phyloP scores from a whole-genome alignment of 2,888 invertebrate genomes.

The Smittia sp. region DNA sequence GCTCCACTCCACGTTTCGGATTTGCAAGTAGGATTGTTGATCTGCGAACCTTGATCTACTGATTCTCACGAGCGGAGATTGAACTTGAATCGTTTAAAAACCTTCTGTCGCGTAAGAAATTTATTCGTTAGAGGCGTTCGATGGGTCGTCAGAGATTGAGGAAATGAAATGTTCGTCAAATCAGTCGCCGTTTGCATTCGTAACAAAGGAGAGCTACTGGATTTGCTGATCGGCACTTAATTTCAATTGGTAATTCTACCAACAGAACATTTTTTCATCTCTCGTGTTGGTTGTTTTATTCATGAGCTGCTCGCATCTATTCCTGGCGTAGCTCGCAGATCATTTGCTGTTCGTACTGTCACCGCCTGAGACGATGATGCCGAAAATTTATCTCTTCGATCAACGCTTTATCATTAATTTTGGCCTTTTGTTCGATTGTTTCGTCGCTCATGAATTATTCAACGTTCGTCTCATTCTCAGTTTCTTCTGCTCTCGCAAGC shows the following conservation, averaged over 20 bases:
- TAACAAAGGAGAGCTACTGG: slow-evolving; percentile 7
- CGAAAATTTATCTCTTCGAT: slow-evolving; percentile 11
- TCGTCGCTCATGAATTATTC: slow-evolving; percentile 15
- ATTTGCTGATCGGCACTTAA: background rate
- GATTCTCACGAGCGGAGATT: background rate
- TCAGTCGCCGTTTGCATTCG: background rate
- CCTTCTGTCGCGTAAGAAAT: background rate
- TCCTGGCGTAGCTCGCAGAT: too few species aligned
- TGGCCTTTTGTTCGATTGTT: slow-evolving; percentile 11
- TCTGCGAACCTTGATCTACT: slow-evolving; percentile 3
- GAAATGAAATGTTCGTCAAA: background rate
- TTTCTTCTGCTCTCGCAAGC: background rate
- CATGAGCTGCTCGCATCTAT: too few species aligned
- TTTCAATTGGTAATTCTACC: slow-evolving; percentile 9
- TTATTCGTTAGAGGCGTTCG: background rate
- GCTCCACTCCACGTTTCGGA: too few species aligned
- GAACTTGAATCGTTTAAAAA: background rate
- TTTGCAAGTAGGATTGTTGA: background rate
- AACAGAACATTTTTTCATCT: background rate
- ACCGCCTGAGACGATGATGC: background rate
- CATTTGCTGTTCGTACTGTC: too few species aligned
- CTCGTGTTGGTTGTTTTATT: background rate
- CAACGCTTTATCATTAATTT: slow-evolving; percentile 29
- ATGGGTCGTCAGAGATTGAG: background rate
- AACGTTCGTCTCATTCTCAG: background rate